Base-by-base conservation (phyloP, 2,888 invertebrate genomes). In the Tenthredo scrophulariae region DNA sequence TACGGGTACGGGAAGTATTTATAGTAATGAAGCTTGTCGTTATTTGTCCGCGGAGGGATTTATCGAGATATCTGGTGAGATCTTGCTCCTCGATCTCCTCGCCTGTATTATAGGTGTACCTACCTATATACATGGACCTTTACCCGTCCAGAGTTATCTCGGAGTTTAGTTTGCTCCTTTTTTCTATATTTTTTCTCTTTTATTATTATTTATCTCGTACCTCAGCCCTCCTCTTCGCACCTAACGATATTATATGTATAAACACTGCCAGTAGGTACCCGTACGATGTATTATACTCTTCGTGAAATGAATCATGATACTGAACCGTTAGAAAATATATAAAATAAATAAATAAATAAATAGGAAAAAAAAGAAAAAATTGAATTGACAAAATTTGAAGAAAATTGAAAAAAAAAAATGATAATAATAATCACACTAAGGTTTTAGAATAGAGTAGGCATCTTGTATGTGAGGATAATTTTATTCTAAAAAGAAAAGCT, bases 1-100 rank as follows among this genome's bases (percentile, higher is more conserved):
- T 15, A 46, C 46, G 84, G 74, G 87, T 88, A 88, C 90, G 89
- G 90, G 92, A 91, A 92, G 91, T 91, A 91, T 91, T 92, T 92
- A 92, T 92, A 92, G 92, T 92, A 92, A 92, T 92, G 92, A 92
- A 92, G 91, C 92, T 92, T 92, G 92, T 92, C 92, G 92, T 92
- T 92, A 92, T 92, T 92, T 92, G 92, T 92, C 92, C 92, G 91
- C 88, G 89, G 89, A 87, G 87, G 89, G 90, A 91, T 90, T 91
- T 91, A 91, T 90, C 89, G 90, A 85, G 89, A 90, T 90, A 89
- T 87, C 89, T 87, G 87, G 88, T 87, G 89, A 90, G 90, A 91
- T 91, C 89, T 89, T 87, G 88, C 88, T 88, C 88, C 88, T 89
- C 89, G 89, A 90, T 90, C 90, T 88, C 89, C 85, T 62, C 33